Percentiles rank a stretch among this genome's conserved stretches.
phyloP scores from a whole-genome alignment of 2,888 invertebrate genomes.

The Pseudococcus viburni region DNA sequence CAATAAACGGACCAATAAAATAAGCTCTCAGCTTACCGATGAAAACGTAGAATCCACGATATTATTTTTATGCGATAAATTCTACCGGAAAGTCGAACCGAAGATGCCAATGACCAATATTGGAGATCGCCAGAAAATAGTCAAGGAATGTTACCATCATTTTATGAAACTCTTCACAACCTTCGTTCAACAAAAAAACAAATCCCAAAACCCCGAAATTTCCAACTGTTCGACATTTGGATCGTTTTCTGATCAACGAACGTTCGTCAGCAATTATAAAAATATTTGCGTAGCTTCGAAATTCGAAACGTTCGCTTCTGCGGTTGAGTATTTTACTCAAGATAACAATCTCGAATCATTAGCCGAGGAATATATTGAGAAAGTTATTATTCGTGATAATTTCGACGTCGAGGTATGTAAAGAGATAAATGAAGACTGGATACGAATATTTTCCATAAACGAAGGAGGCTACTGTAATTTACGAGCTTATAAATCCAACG shows the following conservation, averaged over 20 bases:
- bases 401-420: neutral
- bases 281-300: neutral
- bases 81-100: neutral
- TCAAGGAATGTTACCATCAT: neutral
- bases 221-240: neutral
- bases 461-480: neutral
- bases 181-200: neutral
- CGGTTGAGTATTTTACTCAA: neutral
- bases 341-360: neutral
- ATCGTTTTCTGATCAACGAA: neutral
- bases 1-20: neutral
- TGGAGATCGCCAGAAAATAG: neutral
- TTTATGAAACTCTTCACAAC: neutral
- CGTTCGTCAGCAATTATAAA: neutral
- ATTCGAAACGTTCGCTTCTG: neutral
- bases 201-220: neutral
- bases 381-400: neutral
- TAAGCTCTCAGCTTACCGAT: neutral
- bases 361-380: neutral
- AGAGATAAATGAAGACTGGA: neutral
- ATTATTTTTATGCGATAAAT: conserved; percentile 9
- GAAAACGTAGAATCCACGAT: neutral
- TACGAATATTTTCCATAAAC: neutral
- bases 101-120: neutral
- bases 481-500: neutral